Percentiles rank a stretch among this genome's conserved stretches.
These are phyloP conservation scores for Aspidoscelis tigris DNA, from an alignment of 2,113 vertebrate genomes.

Conservation along the genomic window DNA sequence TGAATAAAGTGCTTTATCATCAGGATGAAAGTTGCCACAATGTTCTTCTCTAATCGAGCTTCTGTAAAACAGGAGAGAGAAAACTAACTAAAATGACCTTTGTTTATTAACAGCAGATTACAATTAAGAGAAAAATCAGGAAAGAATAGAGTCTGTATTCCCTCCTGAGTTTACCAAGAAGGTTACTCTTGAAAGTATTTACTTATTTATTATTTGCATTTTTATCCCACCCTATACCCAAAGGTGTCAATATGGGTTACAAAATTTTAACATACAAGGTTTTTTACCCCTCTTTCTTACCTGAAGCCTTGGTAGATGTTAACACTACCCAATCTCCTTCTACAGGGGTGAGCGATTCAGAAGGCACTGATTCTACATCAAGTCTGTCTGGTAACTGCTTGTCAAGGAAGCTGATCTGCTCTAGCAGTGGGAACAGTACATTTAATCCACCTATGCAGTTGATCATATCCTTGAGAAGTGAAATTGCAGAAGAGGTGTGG, in stretches of 20 bases:
- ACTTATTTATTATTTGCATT: too few species aligned
- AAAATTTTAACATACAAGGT: background rate
- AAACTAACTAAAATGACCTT: background rate
- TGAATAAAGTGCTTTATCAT: conserved; percentile 95
- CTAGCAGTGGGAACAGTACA: conserved; percentile 90
- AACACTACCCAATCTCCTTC: conserved; percentile 91
- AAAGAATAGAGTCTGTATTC: background rate
- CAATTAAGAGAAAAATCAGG: background rate
- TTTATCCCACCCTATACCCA: too few species aligned
- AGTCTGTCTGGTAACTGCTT: conserved; percentile 73
- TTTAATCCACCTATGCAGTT: conserved; percentile 93
- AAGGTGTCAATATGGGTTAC: too few species aligned
- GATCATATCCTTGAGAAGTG: conserved; percentile 88
- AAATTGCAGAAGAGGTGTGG: background rate
- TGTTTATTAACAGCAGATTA: too few species aligned
- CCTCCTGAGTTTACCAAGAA: background rate
- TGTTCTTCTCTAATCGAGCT: conserved; percentile 93
- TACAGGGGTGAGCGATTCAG: conserved; percentile 82
- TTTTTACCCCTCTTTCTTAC: conserved; percentile 67
- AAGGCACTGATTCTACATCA: conserved; percentile 76
- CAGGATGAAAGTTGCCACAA: conserved; percentile 92
- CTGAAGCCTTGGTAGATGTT: conserved; percentile 91
- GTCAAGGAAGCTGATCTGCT: conserved; percentile 85
- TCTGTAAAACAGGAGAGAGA: conserved; percentile 77
- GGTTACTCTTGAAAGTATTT: background rate